Conservation (phyloP, 2,888 invertebrate species). For the Chirona hameri region DNA sequence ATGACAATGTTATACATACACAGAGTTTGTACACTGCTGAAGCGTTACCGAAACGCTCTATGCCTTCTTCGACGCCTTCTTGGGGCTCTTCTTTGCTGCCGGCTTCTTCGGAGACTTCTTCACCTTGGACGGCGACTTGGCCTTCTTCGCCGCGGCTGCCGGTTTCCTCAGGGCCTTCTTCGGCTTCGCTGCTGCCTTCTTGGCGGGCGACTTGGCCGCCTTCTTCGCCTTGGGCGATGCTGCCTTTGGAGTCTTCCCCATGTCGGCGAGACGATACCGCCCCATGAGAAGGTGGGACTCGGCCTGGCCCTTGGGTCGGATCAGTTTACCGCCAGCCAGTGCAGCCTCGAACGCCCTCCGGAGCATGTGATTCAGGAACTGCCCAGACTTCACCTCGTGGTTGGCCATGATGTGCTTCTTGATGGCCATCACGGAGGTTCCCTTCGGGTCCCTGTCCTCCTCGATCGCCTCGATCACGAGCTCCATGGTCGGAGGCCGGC, state of each 20-base stretch:
- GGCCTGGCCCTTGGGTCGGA: conserved; percentile 43
- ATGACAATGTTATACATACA: neutral
- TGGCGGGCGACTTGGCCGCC: conserved; percentile 44
- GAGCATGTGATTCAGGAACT: conserved; percentile 37
- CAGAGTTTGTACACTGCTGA: neutral
- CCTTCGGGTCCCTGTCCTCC: conserved; percentile 48
- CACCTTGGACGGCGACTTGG: conserved; percentile 37
- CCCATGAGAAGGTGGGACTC: conserved; percentile 37
- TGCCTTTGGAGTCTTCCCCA: neutral
- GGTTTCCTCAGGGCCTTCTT: conserved; percentile 23
- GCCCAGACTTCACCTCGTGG: conserved; percentile 28
- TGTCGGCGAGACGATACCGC: conserved; percentile 36
- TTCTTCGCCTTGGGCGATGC: conserved; percentile 31
- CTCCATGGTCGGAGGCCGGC: conserved; percentile 1
- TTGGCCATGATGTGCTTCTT: conserved; percentile 47
- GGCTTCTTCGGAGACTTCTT: conserved; percentile 39
- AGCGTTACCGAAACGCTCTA: neutral
- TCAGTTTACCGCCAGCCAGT: conserved; percentile 46
- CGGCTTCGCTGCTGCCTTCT: conserved; percentile 38
- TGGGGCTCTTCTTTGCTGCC: conserved; percentile 23
- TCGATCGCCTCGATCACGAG: conserved; percentile 48
- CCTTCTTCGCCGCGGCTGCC: conserved; percentile 41
- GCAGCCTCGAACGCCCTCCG: conserved; percentile 46
- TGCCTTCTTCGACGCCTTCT: conserved; percentile 39
- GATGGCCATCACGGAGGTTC: conserved; percentile 50